Percentiles rank a stretch among this genome's conserved stretches.
These are phyloP conservation scores for Merluccius polli DNA, from an alignment of 2,797 vertebrate genomes.

Conservation along the genomic window DNA sequence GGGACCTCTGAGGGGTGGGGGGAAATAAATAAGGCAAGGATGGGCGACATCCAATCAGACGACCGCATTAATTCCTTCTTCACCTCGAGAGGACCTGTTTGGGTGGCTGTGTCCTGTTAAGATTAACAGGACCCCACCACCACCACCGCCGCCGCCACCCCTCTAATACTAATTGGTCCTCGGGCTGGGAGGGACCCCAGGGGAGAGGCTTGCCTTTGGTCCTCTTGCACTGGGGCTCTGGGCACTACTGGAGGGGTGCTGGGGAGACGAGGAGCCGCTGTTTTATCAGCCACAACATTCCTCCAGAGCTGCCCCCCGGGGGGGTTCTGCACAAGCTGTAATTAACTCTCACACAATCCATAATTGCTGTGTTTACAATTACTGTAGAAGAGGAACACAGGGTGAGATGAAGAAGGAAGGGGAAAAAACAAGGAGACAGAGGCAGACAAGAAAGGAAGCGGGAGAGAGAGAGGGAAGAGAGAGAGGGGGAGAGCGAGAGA, in stretches of 20 bases:
- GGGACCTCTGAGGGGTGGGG: conserved; percentile 28
- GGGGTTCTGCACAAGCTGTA: conserved; percentile 73
- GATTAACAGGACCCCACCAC: conserved; percentile 62
- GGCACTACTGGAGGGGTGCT: conserved; percentile 48
- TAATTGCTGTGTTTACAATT: conserved; percentile 85
- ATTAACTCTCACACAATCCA: conserved; percentile 83
- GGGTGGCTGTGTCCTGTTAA: conserved; percentile 73
- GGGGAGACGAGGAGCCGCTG: conserved; percentile 72
- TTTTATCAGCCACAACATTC: conserved; percentile 80
- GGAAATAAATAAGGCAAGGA: conserved; percentile 55
- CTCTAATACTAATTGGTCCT: conserved; percentile 82
- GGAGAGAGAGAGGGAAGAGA: conserved; percentile 32
- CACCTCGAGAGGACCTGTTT: conserved; percentile 79
- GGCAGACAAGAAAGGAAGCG: conserved; percentile 35
- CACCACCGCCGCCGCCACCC: no score
- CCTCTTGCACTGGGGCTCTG: conserved; percentile 66
- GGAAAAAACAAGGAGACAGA: conserved; percentile 19
- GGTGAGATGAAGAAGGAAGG: conserved; percentile 44
- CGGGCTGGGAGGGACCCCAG: conserved; percentile 62
- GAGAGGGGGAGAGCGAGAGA: neutral
- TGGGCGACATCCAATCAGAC: conserved; percentile 64
- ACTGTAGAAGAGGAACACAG: conserved; percentile 64
- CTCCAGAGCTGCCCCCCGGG: conserved; percentile 63
- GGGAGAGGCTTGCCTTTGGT: conserved; percentile 72
- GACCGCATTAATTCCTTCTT: conserved; percentile 71